A percentile compares a stretch with the other conserved stretches of the same genome.
Conservation (phyloP, 2,888 invertebrate genomes). For the Cryptophagus acutangulus region DNA sequence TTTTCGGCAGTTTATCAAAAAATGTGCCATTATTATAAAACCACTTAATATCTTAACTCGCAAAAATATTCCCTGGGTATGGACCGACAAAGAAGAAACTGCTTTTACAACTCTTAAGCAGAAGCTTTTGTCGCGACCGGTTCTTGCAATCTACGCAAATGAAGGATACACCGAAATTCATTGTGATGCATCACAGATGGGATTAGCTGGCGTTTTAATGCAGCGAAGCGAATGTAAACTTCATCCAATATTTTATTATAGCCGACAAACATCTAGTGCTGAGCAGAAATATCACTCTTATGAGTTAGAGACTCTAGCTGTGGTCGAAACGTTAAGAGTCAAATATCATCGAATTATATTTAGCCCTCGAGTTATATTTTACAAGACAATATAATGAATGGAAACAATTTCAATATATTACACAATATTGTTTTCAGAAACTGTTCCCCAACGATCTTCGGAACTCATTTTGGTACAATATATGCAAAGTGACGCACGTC, state of each 20-base stretch:
- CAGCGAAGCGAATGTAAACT: conserved; percentile 25
- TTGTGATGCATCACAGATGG: conserved; percentile 29
- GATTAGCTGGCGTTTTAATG: conserved; percentile 29
- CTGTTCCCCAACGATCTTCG: no score
- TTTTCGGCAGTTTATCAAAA: conserved; percentile 27
- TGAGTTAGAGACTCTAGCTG: conserved; percentile 39
- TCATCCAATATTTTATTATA: conserved; percentile 35
- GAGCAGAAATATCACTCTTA: conserved; percentile 38
- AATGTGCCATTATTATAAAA: conserved; percentile 22
- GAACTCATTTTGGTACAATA: no score
- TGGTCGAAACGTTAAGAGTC: conserved; percentile 34
- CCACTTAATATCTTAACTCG: conserved; percentile 21
- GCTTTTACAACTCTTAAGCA: conserved; percentile 4
- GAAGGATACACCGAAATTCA: conserved; percentile 28
- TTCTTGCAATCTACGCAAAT: conserved; percentile 23
- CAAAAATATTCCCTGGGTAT: conserved; percentile 9
- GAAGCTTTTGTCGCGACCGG: conserved; percentile 12
- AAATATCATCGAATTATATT: no score
- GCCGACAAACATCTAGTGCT: conserved; percentile 31
- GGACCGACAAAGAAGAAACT: conserved; percentile 1
- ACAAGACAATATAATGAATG: no score
- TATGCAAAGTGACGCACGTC: no score
- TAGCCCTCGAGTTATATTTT: no score
- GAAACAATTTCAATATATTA: no score
- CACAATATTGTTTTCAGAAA: no score